Base-by-base conservation (phyloP, 2,888 invertebrate species). In the Drosophila koepferae region DNA sequence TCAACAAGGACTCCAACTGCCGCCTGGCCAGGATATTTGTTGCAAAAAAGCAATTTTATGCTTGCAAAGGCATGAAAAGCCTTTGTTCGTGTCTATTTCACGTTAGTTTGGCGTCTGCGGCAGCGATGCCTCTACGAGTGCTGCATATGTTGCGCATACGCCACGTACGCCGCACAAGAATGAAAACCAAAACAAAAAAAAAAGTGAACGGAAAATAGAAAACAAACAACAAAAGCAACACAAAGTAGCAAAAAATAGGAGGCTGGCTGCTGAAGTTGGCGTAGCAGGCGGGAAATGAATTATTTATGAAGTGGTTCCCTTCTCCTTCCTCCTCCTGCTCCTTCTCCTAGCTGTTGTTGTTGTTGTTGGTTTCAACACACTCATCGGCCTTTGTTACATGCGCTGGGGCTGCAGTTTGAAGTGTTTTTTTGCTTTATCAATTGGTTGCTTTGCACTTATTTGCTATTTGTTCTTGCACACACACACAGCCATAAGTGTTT, bases 231-330 rank as follows among this genome's bases (percentile, higher is more conserved):
- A 72, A 48, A 59, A 18, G 2, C 36, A 49, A 62, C 64, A 69
- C 31, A 43, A 34, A 12, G 28, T 28, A 28, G 56, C 63, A 48
- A 46, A 23, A 64, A 48, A 34, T 55, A 49, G 55, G 55, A 60
- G 54, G 65, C 64, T 63, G 82, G 74, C 64, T 81, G 89, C 75
- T 80, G 82, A 83, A 90, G 84, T 80, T 82, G 79, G 84, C 81
- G 72, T 78, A 76, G 75, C 86, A 81, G 77, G 85, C 89, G 84
- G 90, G 89, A 92, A 92, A 92, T 92, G 92, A 92, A 92, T 92
- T 92, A 92, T 92, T 92, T 92, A 92, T 92, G 92, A 92, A 92
- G 92, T 91, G 92, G 91, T 91, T 85, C 76, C 73, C 75, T 72
- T 20, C 20, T 20, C 20, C 20, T 20, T 2, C 2, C 20, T 20